Evolutionary conservation across 1,140 invertebrate species (phyloP).

Genomic region (Drosophila insularis): DNA sequence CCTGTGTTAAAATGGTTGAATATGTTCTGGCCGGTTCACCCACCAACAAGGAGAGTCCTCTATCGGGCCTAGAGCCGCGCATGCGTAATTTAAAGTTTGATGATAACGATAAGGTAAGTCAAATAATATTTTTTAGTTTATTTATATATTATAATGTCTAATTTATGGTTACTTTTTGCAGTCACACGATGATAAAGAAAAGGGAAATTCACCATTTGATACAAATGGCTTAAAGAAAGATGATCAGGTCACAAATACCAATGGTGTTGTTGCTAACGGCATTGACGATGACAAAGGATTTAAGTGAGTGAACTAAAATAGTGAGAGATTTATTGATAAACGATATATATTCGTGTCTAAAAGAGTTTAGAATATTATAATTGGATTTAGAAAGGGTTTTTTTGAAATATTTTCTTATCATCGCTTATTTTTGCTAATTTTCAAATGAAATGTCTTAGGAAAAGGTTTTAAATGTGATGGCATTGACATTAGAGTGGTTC

Average conservation of each 20-base stretch:
- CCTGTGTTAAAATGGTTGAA: conserved; percentile 98
- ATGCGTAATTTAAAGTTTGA: conserved; percentile 89
- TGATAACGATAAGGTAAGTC: conserved; percentile 80
- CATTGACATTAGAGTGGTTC: conserved; percentile 54
- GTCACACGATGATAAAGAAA: conserved; percentile 86
- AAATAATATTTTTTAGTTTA: not conserved
- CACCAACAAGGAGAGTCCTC: conserved; percentile 89
- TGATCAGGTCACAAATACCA: conserved; percentile 89
- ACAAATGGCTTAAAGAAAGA: conserved; percentile 84
- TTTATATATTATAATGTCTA: not conserved
- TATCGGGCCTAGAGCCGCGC: conserved; percentile 86
- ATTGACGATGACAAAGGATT: conserved; percentile 95
- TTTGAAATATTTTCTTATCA: too few relatives aligned
- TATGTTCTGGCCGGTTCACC: conserved; percentile 96
- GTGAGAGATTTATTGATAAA: not conserved
- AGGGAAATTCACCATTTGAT: conserved; percentile 87
- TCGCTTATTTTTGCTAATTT: not conserved
- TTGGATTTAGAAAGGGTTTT: not conserved
- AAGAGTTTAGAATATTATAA: too few relatives aligned
- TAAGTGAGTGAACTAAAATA: conserved; percentile 88
- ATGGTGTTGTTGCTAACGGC: conserved; percentile 89
- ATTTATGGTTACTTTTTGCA: conserved; percentile 35
- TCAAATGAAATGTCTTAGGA: not conserved
- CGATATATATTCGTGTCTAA: too few relatives aligned
- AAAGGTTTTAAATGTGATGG: conserved; percentile 23